phyloP scores from a whole-genome alignment of 2,113 vertebrate genomes.

The Phocoena phocoena region DNA sequence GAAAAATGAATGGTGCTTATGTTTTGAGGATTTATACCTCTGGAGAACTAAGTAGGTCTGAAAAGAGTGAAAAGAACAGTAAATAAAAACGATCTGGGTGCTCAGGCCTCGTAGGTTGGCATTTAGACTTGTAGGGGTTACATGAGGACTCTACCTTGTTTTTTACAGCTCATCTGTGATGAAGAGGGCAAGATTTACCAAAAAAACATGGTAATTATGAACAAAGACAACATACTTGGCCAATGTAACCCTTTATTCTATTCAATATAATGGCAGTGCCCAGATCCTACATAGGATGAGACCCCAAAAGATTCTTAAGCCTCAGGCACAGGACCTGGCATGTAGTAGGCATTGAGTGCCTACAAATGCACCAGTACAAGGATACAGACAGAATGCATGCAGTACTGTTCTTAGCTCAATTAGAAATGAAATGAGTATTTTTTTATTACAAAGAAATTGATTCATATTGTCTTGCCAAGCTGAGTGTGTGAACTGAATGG shows the following conservation, averaged over 20 bases:
- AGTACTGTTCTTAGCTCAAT: background rate
- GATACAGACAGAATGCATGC: background rate
- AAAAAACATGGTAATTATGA: background rate
- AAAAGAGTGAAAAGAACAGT: background rate
- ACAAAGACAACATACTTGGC: background rate
- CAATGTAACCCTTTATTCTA: no score
- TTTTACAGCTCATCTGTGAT: background rate
- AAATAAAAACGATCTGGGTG: background rate
- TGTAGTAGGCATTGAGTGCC: background rate
- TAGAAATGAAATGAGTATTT: background rate
- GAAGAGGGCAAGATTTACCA: background rate
- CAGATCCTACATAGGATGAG: accelerated
- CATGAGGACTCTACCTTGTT: background rate
- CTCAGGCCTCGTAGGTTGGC: background rate
- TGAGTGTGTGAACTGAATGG: background rate
- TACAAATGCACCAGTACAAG: background rate
- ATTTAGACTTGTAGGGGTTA: background rate
- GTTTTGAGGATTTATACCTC: background rate
- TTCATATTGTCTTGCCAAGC: conserved; percentile 3
- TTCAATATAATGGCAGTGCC: background rate
- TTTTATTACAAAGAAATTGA: background rate
- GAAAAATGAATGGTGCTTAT: background rate
- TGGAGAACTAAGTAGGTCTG: background rate
- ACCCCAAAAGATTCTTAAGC: background rate
- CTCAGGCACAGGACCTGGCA: background rate